These are phyloP conservation scores for Unio pictorum DNA, from an alignment of 2,888 invertebrate species.

Conservation along the genomic window DNA sequence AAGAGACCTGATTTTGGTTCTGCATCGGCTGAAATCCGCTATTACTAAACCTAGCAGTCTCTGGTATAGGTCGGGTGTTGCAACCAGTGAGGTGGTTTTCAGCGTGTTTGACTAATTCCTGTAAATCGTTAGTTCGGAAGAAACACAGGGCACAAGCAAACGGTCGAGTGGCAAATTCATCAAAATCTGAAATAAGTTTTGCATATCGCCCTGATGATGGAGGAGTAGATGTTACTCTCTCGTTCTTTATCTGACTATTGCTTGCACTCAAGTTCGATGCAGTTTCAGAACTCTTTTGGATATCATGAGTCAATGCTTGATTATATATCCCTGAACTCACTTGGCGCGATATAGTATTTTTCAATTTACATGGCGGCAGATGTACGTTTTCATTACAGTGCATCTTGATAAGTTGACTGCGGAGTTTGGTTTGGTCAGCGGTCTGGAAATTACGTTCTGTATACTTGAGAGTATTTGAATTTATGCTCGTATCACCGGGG, in stretches of 20 bases:
- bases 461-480: no score
- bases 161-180: conserved; percentile 39
- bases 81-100: conserved; percentile 43
- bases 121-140: conserved; percentile 27
- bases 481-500: conserved; percentile 1
- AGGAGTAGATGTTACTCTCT: conserved; percentile 18
- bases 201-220: conserved; percentile 35
- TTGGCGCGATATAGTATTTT: no score
- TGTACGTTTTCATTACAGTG: no score
- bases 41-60: conserved; percentile 20
- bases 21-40: no score
- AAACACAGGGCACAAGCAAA: conserved; percentile 46
- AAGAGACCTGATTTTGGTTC: no score
- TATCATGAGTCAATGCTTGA: no score
- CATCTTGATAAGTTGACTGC: no score
- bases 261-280: no score
- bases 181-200: conserved; percentile 38
- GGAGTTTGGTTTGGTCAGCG: background rate
- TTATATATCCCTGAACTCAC: no score
- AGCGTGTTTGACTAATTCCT: conserved; percentile 25
- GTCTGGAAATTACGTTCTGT: conserved; percentile 12
- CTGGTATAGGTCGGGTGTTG: conserved; percentile 18
- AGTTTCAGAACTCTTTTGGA: no score
- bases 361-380: no score
- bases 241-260: conserved; percentile 3